A percentile compares a stretch with the other conserved stretches of the same genome.
Evolutionary conservation across 2,797 vertebrate species (phyloP).

Genomic region (Molossus molossus): DNA sequence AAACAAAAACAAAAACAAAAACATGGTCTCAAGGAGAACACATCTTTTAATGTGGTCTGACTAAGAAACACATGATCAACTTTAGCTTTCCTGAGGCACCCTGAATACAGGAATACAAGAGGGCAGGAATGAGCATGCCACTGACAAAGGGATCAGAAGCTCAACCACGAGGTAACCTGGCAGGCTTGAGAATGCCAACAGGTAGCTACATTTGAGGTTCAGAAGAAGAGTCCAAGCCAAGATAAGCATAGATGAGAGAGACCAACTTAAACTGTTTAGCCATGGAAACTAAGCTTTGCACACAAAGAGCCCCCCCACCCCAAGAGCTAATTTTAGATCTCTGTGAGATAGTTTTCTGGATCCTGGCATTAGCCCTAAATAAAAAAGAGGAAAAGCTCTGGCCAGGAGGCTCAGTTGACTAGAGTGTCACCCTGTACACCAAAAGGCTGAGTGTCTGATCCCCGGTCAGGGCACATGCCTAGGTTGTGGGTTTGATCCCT

Average conservation of each 20-base stretch:
- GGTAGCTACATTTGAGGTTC: slow-evolving; percentile 14
- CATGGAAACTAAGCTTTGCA: slow-evolving; percentile 73
- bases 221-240: background rate
- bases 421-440: background rate
- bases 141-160: background rate
- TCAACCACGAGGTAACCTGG: background rate
- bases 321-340: slow-evolving; percentile 81
- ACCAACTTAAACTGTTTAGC: slow-evolving; percentile 47
- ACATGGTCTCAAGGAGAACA: slow-evolving; percentile 9
- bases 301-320: background rate
- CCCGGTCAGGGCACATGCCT: too few relatives aligned
- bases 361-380: slow-evolving; percentile 10
- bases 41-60: background rate
- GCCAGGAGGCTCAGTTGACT: background rate
- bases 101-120: slow-evolving; percentile 37
- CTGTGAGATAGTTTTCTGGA: slow-evolving; percentile 60
- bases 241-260: slow-evolving; percentile 45
- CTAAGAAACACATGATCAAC: slow-evolving; percentile 46
- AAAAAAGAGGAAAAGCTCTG: slow-evolving; percentile 48
- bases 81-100: background rate
- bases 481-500: background rate
- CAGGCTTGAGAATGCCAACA: background rate
- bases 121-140: background rate
- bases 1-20: slow-evolving; percentile 53
- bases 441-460: background rate